phyloP scores from a whole-genome alignment of 1,140 invertebrate species.

The Caligus rogercresseyi region DNA sequence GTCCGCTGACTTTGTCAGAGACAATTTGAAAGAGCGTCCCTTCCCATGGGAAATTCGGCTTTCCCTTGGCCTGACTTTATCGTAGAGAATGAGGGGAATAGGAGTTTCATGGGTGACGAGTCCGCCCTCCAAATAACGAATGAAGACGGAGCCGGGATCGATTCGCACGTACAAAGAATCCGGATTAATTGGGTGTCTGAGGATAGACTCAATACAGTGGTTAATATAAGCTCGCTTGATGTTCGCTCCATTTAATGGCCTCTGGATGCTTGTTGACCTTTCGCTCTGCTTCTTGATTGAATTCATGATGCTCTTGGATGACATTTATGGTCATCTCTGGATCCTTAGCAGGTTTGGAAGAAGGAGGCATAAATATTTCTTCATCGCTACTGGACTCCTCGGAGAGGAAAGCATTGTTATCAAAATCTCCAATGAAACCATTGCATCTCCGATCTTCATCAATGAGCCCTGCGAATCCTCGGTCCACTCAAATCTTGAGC shows the following conservation, averaged over 20 bases:
- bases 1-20: background rate
- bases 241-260: background rate
- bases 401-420: background rate
- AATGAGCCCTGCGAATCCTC: background rate
- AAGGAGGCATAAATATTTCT: background rate
- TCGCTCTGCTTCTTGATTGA: no score
- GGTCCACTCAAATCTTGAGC: background rate
- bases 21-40: background rate
- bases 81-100: background rate
- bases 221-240: background rate
- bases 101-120: background rate
- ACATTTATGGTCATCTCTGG: background rate
- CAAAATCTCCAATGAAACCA: background rate
- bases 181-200: background rate
- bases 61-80: background rate
- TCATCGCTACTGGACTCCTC: background rate
- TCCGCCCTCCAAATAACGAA: background rate
- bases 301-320: no score
- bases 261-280: background rate
- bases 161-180: background rate
- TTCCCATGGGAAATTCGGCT: background rate
- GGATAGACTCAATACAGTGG: background rate
- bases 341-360: background rate
- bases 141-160: background rate
- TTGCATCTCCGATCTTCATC: background rate